Evolutionary conservation across 2,888 invertebrate species (phyloP), one percentile per base, ranked within the genome.

Genomic region (Gonocerus acuteangulatus): DNA sequence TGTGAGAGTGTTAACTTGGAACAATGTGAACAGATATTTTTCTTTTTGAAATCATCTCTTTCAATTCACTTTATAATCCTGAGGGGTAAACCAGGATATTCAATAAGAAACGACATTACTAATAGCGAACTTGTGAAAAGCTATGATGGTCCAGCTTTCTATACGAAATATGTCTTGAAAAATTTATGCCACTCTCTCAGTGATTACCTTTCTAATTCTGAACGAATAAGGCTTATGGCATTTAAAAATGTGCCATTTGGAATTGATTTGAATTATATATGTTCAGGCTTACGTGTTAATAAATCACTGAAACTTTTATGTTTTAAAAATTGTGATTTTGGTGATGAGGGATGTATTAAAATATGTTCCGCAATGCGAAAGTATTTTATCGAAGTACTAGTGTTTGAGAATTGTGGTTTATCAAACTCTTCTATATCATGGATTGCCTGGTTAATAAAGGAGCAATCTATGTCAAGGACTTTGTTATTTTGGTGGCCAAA

Each of bases 391-490:
- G 52, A 52, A 39, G 19, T 36, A 52, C 36, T 52, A n/a, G 52
- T 19, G 15, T 39, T 52, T 7, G 52, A 52, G 21, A 52, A 52
- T 34, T 52, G 52, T 22, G 34, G 34, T 19, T 21, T 52, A 19
- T 36, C 34, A n/a, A 9, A 32, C 13, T 21, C 52, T 39, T 36
- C 36, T 16, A n/a, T 13, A n/a, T 52, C 52, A 16, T 52, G 52
- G 52, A 18, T 52, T 13, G 19, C 21, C 15, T 52, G 52, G 52
- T 21, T 52, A 7, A 21, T 52, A 9, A 52, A 36, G 36, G 52
- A 52, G n/a, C 52, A 52, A 39, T 52, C 52, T 19, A 52, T 52
- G 52, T 19, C 39, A 21, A 52, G 39, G 21, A 52, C 52, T n/a
- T 52, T 52, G 22, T 19, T 34, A 7, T 32, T 16, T 18, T 52